phyloP scores from a whole-genome alignment of 2,888 invertebrate genomes.

The Arrhopalites spinosus region DNA sequence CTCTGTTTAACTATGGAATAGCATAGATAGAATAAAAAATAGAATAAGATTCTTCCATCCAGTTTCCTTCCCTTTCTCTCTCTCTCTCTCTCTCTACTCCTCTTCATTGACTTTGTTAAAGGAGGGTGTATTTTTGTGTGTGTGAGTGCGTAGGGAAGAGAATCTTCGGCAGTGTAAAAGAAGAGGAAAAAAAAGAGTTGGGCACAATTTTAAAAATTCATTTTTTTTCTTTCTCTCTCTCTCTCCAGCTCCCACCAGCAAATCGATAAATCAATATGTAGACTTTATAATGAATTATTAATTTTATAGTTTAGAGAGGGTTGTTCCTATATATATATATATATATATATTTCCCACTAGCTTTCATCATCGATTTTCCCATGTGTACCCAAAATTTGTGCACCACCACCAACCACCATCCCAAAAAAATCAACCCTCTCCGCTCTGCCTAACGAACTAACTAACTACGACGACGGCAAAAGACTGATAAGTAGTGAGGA shows the following conservation, averaged over 20 bases:
- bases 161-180: background rate
- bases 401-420: too few species aligned
- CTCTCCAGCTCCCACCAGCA: constrained; percentile 36
- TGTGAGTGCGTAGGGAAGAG: constrained; percentile 8
- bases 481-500: background rate
- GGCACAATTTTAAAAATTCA: constrained; percentile 50
- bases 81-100: too few species aligned
- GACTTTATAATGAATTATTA: constrained; percentile 56
- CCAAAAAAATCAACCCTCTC: too few species aligned
- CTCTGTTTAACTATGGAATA: background rate
- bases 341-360: background rate
- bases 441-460: background rate
- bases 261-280: constrained; percentile 56
- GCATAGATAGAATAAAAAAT: too few species aligned
- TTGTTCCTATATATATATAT: constrained; percentile 22
- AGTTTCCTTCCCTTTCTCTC: constrained; percentile 4
- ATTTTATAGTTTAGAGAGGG: constrained; percentile 55
- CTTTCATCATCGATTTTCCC: constrained; percentile 23
- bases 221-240: too few species aligned
- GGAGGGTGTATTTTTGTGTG: background rate
- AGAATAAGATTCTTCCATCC: background rate
- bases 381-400: background rate
- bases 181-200: constrained; percentile 39
- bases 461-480: background rate
- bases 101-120: too few species aligned